These are phyloP conservation scores for Drosophila parabipectinata DNA, from an alignment of 1,140 invertebrate species.

Conservation along the genomic window DNA sequence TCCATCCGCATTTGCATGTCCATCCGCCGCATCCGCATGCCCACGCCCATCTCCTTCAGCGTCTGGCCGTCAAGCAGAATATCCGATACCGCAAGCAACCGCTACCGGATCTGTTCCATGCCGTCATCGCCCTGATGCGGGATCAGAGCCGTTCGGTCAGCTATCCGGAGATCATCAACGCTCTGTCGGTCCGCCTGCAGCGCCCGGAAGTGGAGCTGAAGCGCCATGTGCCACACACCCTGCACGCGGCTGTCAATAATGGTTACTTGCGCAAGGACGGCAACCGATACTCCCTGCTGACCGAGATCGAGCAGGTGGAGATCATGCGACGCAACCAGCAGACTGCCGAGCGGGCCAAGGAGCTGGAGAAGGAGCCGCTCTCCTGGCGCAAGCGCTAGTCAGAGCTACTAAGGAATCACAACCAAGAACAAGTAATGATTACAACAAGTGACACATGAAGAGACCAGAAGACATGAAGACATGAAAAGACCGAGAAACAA, in stretches of 20 bases:
- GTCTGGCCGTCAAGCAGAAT: neutral
- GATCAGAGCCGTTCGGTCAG: slow-evolving; percentile 59
- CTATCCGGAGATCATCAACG: slow-evolving; percentile 64
- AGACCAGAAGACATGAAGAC: neutral
- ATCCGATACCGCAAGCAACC: slow-evolving; percentile 31
- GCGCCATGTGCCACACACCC: slow-evolving; percentile 61
- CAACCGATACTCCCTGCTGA: slow-evolving; percentile 57
- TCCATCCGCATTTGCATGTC: neutral
- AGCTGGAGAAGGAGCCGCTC: slow-evolving; percentile 65
- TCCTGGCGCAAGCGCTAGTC: slow-evolving; percentile 64
- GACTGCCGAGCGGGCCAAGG: slow-evolving; percentile 60
- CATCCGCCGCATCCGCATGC: neutral
- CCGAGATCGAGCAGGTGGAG: slow-evolving; percentile 58
- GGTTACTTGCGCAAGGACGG: slow-evolving; percentile 64
- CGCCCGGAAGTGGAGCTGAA: slow-evolving; percentile 58
- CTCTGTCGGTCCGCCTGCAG: slow-evolving; percentile 38
- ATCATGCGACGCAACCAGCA: slow-evolving; percentile 60
- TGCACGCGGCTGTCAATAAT: slow-evolving; percentile 56
- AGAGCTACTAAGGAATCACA: neutral
- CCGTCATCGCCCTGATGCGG: slow-evolving; percentile 43
- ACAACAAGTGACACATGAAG: neutral
- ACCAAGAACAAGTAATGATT: neutral
- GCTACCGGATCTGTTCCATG: slow-evolving; percentile 50
- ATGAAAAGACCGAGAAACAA: neutral
- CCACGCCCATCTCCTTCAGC: slow-evolving; percentile 12